Evolutionary conservation across 1,140 invertebrate species (phyloP).

Genomic region (Hirudo medicinalis): DNA sequence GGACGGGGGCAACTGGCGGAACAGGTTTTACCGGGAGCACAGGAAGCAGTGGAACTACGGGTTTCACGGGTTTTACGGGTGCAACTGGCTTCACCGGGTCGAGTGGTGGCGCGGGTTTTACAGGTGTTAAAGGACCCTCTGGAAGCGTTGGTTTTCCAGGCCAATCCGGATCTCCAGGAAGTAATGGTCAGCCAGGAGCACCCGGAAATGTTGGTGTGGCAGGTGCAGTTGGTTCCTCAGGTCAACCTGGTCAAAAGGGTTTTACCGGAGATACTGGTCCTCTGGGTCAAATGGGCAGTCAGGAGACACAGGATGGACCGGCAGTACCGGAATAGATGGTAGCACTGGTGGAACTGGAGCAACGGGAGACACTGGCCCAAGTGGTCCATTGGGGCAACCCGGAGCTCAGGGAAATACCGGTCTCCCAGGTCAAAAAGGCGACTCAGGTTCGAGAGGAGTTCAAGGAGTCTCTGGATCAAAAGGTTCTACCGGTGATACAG

Average conservation of each 20-base stretch:
- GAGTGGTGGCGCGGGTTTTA: neutral
- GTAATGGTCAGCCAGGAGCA: constrained; percentile 1
- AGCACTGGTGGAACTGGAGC: neutral
- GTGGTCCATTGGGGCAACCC: constrained; percentile 1
- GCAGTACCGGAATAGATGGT: constrained; percentile 2
- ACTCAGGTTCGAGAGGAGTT: neutral
- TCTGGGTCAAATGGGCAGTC: neutral
- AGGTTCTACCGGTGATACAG: constrained; percentile 2
- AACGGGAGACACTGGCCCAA: neutral
- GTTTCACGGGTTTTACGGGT: neutral
- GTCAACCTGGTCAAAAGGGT: constrained; percentile 7
- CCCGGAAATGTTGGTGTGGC: constrained; percentile 9
- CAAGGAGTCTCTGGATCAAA: neutral
- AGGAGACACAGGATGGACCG: constrained; percentile 14
- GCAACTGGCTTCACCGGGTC: neutral
- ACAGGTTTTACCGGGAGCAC: neutral
- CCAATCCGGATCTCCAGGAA: neutral
- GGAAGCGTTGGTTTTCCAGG: constrained; percentile 1
- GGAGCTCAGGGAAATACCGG: neutral
- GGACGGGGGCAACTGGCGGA: neutral
- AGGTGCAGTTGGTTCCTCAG: neutral
- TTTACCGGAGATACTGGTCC: neutral
- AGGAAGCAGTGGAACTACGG: constrained; percentile 2
- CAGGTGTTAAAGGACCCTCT: neutral
- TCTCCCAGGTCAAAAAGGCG: neutral